Conservation (phyloP, 92 coral and sea anemone genomes). For the Hydrozoanthus gracilis region DNA sequence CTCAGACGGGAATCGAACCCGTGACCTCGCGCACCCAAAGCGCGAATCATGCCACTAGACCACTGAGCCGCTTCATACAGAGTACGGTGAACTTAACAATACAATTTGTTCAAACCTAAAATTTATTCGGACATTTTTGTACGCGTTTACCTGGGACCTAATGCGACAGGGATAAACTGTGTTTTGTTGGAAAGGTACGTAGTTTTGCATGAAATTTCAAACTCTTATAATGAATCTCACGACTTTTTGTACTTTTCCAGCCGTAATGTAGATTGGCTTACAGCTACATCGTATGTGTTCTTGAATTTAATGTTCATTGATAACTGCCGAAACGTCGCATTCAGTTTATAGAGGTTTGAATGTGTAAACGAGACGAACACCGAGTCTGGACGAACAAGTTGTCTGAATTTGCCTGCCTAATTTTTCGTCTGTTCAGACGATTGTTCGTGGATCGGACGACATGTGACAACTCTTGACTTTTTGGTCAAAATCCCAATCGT, state of each 20-base stretch:
- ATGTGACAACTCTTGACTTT: no score
- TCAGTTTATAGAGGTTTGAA: neutral
- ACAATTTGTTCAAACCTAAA: no score
- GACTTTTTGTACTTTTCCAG: slow-evolving; percentile 4
- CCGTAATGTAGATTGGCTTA: slow-evolving; percentile 3
- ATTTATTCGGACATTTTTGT: neutral
- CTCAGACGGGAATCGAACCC: no score
- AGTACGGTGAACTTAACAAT: no score
- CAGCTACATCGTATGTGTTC: neutral
- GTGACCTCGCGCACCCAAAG: no score
- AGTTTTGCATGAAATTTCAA: neutral
- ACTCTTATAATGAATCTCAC: slow-evolving; percentile 6
- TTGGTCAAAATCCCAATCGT: neutral
- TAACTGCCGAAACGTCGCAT: slow-evolving; percentile 10
- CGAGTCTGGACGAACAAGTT: no score
- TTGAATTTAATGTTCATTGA: slow-evolving; percentile 2
- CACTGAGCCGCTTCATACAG: no score
- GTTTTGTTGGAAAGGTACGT: slow-evolving; percentile 4
- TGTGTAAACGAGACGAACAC: no score
- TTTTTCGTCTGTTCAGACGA: no score
- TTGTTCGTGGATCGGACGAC: no score
- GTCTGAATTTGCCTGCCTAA: no score
- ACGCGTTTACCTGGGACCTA: slow-evolving; percentile 10
- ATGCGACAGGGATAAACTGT: neutral
- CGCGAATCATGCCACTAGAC: no score